Conservation (phyloP, 1,140 invertebrate species). For the Drosophila grimshawi region DNA sequence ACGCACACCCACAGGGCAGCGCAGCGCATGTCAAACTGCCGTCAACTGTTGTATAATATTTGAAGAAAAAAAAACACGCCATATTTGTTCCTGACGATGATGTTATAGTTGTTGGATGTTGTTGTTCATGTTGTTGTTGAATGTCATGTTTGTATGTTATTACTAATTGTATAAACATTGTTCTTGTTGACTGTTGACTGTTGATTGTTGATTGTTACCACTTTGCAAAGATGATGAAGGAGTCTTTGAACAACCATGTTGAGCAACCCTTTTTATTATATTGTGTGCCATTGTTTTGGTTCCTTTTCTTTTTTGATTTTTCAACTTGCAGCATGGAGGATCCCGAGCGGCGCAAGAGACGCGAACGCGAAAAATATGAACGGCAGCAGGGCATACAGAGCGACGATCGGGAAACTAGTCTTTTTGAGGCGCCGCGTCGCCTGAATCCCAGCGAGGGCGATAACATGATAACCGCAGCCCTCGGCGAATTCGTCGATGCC, state of each 20-base stretch:
- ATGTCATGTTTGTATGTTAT: conserved; percentile 67
- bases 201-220: not conserved
- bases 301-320: not conserved
- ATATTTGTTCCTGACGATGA: conserved; percentile 49
- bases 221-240: too few relatives aligned
- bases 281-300: not conserved
- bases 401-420: conserved; percentile 84
- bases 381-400: conserved; percentile 89
- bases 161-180: conserved; percentile 14
- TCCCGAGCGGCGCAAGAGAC: conserved; percentile 87
- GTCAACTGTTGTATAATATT: conserved; percentile 9
- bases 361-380: conserved; percentile 89
- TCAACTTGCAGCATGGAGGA: conserved; percentile 87
- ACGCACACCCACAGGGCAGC: conserved; percentile 1
- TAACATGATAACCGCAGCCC: conserved; percentile 73
- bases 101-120: conserved; percentile 50
- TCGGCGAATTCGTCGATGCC: conserved; percentile 72
- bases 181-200: not conserved
- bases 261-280: too few relatives aligned
- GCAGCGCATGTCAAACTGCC: conserved; percentile 48
- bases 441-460: conserved; percentile 74
- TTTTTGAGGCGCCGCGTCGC: conserved; percentile 87
- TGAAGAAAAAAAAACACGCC: conserved; percentile 1
- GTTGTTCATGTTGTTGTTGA: conserved; percentile 53
- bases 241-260: too few relatives aligned